phyloP scores from a whole-genome alignment of 1,140 invertebrate genomes.

The Lepidostoma basale region DNA sequence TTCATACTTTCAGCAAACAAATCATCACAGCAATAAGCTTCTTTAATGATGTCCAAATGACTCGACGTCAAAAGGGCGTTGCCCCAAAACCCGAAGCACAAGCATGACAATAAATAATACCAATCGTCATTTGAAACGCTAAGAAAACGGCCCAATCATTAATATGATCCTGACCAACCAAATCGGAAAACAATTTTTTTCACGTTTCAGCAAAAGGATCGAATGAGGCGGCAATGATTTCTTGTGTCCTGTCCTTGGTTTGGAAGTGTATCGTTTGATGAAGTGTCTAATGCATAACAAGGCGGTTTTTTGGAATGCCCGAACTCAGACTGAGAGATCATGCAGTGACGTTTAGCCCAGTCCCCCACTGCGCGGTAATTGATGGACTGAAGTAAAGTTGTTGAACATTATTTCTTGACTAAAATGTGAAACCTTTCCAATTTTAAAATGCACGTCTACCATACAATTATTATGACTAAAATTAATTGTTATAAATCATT shows the following conservation, averaged over 20 bases:
- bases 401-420: too few relatives aligned
- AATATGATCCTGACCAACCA: neutral
- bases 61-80: conserved; percentile 1
- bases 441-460: too few relatives aligned
- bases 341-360: conserved; percentile 7
- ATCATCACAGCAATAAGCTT: conserved; percentile 2
- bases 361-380: conserved; percentile 12
- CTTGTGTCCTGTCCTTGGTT: neutral
- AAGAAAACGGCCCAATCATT: neutral
- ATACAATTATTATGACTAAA: neutral
- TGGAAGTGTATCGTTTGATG: neutral
- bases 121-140: conserved; percentile 2
- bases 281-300: too few relatives aligned
- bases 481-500: neutral
- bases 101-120: neutral
- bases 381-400: conserved; percentile 2
- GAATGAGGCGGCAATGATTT: too few relatives aligned
- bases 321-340: neutral
- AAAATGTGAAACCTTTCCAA: too few relatives aligned
- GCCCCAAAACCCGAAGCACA: neutral
- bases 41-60: conserved; percentile 1
- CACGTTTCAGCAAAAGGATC: too few relatives aligned
- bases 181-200: neutral
- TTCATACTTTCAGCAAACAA: conserved; percentile 16
- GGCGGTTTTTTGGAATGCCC: neutral